These are phyloP conservation scores for Xiphophorus hellerii DNA, from an alignment of 2,113 vertebrate genomes.

Conservation along the genomic window DNA sequence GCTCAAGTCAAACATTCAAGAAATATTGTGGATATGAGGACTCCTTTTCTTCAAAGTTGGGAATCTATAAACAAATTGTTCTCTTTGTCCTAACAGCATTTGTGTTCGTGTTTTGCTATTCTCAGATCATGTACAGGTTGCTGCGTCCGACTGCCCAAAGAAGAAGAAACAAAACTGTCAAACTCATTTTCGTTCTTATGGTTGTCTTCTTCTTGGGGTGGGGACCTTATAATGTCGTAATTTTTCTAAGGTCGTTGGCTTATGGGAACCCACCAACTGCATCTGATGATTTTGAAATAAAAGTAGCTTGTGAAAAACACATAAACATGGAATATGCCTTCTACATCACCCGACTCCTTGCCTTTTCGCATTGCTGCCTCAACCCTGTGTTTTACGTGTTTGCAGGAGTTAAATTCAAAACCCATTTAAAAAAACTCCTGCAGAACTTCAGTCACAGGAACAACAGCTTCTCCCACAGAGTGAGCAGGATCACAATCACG, in stretches of 20 bases:
- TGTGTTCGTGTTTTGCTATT: constrained; percentile 85
- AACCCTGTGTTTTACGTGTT: constrained; percentile 94
- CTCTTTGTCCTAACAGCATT: constrained; percentile 83
- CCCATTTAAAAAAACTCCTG: constrained; percentile 82
- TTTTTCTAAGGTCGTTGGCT: constrained; percentile 79
- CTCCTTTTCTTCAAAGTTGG: constrained; percentile 54
- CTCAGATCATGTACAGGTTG: constrained; percentile 84
- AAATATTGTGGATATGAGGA: constrained; percentile 65
- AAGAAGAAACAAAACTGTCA: constrained; percentile 85
- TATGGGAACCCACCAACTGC: accelerated
- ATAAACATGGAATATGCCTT: constrained; percentile 68
- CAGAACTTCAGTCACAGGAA: constrained; percentile 24
- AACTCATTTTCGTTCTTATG: constrained; percentile 89
- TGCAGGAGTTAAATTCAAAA: constrained; percentile 91
- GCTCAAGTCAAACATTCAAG: background rate
- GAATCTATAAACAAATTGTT: constrained; percentile 82
- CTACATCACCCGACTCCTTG: constrained; percentile 81
- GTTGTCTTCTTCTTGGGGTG: constrained; percentile 90
- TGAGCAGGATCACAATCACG: constrained; percentile 44
- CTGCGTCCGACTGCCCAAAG: constrained; percentile 78
- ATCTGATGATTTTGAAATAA: background rate
- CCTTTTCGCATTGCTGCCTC: constrained; percentile 92
- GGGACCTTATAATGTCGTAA: constrained; percentile 88
- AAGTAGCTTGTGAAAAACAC: background rate
- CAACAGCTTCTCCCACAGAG: constrained; percentile 1